Base-by-base conservation (phyloP, 2,888 invertebrate genomes). In the Ectemnius cavifrons region DNA sequence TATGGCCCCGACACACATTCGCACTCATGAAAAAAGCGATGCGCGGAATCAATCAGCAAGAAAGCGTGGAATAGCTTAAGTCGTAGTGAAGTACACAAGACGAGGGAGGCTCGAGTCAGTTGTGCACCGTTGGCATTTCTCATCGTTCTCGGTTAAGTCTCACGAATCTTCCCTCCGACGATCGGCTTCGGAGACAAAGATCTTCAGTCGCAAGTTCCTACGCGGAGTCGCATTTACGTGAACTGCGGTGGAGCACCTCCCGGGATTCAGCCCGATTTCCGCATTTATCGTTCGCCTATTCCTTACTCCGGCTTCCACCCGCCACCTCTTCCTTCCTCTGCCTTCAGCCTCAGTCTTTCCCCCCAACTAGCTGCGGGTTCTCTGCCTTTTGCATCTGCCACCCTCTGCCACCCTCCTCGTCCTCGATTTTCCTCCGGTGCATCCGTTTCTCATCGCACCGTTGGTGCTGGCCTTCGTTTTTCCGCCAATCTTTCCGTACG, bases 221-320 rank as follows among this genome's bases (percentile, higher is more conserved):
- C 66, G 64, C 56, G 62, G 37, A 72, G 71, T 77, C 79, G 69
- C 81, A 80, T 82, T 83, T 81, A 73, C 75, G 71, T 67, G 83
- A 83, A 83, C 82, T 78, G 78, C 80, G 80, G 67, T 67, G 61
- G 57, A 65, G 73, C 49, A 75, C 63, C 74, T 63, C 68, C 67
- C 61, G 68, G 76, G 75, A 74, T 78, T 71, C 77, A 67, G 45
- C 56, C 63, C 80, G 77, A 82, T 82, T 80, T 78, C 74, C 82
- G 71, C 78, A 66, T 80, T 76, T 70, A 63, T 71, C 71, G 59
- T 72, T 74, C 68, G 75, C 57, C 63, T 23, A 18, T 63, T 20
- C 70, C 37, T 37, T 37, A 8, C 37, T 37, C 37, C 8, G 37
- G 62, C 73, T 63, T 73, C 69, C 59, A 68, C 16, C 16, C 60